Conservation (phyloP, 2,113 vertebrate species). For the Rissa tridactyla region DNA sequence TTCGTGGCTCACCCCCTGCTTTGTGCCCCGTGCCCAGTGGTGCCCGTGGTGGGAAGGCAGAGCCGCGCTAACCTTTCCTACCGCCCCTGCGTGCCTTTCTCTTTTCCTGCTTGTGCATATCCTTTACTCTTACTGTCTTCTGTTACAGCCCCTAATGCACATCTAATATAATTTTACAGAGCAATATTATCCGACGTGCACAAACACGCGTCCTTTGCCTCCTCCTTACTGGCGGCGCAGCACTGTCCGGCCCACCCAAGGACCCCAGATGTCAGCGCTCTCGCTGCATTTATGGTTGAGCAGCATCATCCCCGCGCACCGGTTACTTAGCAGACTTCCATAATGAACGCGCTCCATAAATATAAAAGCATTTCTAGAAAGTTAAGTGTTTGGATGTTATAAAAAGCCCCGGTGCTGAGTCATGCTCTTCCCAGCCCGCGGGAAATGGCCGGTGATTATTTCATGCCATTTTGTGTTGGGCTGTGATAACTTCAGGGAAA, state of each 20-base stretch:
- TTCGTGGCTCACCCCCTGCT: accelerated
- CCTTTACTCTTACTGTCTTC: neutral
- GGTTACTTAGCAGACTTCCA: constrained; percentile 4
- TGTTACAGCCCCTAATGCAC: constrained; percentile 47
- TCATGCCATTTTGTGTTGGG: neutral
- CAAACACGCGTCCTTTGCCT: neutral
- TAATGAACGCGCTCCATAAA: neutral
- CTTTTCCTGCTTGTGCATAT: neutral
- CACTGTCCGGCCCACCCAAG: neutral
- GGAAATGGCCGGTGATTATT: constrained; percentile 28
- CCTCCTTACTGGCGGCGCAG: neutral
- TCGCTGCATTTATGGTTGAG: neutral
- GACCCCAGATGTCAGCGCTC: neutral
- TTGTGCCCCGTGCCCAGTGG: accelerated
- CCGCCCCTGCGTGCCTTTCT: accelerated
- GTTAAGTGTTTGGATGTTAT: constrained; percentile 6
- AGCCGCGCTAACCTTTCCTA: accelerated
- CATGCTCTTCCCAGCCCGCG: neutral
- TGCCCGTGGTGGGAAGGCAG: accelerated
- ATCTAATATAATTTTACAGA: constrained; percentile 23
- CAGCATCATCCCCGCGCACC: neutral
- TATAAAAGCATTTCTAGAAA: constrained; percentile 48
- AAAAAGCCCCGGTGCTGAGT: constrained; percentile 11
- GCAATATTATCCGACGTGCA: neutral
- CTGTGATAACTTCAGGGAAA: constrained; percentile 48